Conservation (phyloP, 2,113 vertebrate species). For the Osmerus eperlanus region DNA sequence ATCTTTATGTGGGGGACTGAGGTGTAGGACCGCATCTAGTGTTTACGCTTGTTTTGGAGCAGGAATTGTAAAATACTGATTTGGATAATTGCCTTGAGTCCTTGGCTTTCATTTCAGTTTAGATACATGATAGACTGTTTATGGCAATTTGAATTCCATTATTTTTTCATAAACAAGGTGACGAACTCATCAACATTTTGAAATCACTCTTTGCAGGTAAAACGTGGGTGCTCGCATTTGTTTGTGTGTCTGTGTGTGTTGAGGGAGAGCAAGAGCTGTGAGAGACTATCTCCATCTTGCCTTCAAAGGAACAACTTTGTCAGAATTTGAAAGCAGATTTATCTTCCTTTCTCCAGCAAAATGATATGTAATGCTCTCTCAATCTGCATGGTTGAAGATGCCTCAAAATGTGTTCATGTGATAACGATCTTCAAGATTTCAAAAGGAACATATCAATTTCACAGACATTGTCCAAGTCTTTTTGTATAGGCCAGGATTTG, state of each 20-base stretch:
- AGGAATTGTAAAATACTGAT: conserved; percentile 20
- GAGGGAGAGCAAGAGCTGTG: not conserved
- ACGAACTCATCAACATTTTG: conserved; percentile 45
- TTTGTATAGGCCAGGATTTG: conserved; percentile 1
- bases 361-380: not conserved
- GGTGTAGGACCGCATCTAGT: too few relatives aligned
- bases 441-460: conserved; percentile 1
- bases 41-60: conserved; percentile 1
- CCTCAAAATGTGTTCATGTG: conserved; percentile 2
- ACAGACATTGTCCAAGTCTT: not conserved
- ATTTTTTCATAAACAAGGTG: conserved; percentile 32
- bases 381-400: not conserved
- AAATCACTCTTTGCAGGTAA: conserved; percentile 21
- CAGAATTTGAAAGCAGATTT: conserved; percentile 13
- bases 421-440: not conserved
- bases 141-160: conserved; percentile 35
- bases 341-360: not conserved
- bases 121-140: conserved; percentile 41
- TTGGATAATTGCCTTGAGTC: conserved; percentile 26
- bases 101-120: conserved; percentile 30
- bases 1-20: conserved; percentile 2
- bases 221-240: not conserved
- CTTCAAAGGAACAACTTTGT: conserved; percentile 12
- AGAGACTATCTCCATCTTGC: conserved; percentile 3
- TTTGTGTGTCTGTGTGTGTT: not conserved